phyloP scores from a whole-genome alignment of 2,888 invertebrate genomes.

The Drosophila anomelani region DNA sequence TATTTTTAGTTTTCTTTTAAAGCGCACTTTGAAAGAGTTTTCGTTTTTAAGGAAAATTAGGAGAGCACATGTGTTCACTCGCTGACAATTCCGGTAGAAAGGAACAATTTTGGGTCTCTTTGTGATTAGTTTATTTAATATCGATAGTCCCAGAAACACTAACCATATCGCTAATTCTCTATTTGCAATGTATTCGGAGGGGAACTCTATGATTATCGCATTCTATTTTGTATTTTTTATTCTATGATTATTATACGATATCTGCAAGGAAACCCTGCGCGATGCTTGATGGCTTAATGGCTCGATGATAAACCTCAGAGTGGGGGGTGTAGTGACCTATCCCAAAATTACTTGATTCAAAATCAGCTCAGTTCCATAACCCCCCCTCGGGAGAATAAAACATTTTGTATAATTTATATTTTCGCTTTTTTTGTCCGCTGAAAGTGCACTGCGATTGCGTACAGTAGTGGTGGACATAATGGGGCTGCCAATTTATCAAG shows the following conservation, averaged over 20 bases:
- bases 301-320: neutral
- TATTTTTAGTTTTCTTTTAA: neutral
- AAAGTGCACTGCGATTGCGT: neutral
- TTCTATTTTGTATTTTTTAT: neutral
- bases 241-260: too few relatives aligned
- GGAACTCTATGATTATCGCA: neutral
- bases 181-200: neutral
- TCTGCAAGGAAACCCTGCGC: too few relatives aligned
- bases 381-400: neutral
- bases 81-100: neutral
- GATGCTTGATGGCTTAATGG: neutral
- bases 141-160: neutral
- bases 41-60: too few relatives aligned
- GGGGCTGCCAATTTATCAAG: neutral
- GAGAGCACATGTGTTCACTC: neutral
- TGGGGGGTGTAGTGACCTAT: conserved; percentile 6
- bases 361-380: conserved; percentile 2
- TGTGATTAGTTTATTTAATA: neutral
- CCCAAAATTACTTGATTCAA: conserved; percentile 1
- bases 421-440: neutral
- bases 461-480: neutral
- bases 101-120: too few relatives aligned
- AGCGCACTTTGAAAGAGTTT: neutral
- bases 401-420: neutral
- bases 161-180: neutral